A percentile compares a stretch with the other conserved stretches of the same genome.
phyloP scores from a whole-genome alignment of 2,888 invertebrate genomes.

The Thera britannica region DNA sequence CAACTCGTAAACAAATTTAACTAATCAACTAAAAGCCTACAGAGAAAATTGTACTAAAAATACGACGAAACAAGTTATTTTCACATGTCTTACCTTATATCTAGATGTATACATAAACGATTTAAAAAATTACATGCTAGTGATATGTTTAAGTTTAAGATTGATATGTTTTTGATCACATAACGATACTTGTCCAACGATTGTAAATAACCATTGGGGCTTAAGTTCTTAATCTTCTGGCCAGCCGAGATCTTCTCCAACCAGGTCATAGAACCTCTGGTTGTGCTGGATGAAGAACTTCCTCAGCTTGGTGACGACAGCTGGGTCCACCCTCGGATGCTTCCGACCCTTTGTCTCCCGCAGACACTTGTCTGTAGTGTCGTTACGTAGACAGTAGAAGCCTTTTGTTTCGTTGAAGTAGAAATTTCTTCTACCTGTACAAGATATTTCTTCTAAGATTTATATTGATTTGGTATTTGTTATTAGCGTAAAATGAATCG shows the following conservation, averaged over 20 bases:
- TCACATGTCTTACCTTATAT: conserved; percentile 59
- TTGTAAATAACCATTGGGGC: conserved; percentile 26
- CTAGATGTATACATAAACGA: conserved; percentile 81
- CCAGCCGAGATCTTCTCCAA: conserved; percentile 97
- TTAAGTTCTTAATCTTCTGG: conserved; percentile 88
- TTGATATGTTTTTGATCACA: conserved; percentile 74
- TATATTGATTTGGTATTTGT: not conserved
- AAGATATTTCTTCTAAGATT: conserved; percentile 8
- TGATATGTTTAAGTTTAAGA: conserved; percentile 72
- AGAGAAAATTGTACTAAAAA: conserved; percentile 33
- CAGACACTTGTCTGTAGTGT: conserved; percentile 93
- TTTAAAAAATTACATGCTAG: conserved; percentile 75
- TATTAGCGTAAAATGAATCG: no score
- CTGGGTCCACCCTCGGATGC: conserved; percentile 93
- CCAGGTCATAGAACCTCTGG: conserved; percentile 95
- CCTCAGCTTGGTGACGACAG: conserved; percentile 91
- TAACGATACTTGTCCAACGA: conserved; percentile 45
- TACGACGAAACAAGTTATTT: conserved; percentile 60
- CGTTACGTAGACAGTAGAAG: conserved; percentile 95
- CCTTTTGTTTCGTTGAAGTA: conserved; percentile 99
- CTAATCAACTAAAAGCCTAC: conserved; percentile 41
- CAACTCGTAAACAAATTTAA: conserved; percentile 34
- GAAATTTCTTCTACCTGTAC: conserved; percentile 91
- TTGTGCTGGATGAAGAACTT: conserved; percentile 96
- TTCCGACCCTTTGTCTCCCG: conserved; percentile 91